Conservation (phyloP, 2,113 vertebrate species). For the Odontesthes bonariensis region DNA sequence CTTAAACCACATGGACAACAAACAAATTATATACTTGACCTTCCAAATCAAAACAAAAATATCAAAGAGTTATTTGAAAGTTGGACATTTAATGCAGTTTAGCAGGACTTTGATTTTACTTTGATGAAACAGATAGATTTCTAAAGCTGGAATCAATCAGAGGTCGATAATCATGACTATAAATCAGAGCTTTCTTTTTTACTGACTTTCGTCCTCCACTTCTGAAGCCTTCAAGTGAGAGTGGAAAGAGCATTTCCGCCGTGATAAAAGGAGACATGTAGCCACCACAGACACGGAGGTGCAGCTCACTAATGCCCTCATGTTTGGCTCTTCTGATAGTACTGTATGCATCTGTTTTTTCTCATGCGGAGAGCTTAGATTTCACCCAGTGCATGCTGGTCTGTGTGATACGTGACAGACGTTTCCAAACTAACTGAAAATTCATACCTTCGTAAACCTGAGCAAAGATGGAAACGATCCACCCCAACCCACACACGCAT, state of each 20-base stretch:
- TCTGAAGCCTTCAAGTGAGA: slow-evolving; percentile 43
- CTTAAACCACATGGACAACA: background rate
- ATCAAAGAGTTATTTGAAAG: too few relatives aligned
- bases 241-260: slow-evolving; percentile 50
- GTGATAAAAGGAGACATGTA: slow-evolving; percentile 32
- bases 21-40: background rate
- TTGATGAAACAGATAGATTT: background rate
- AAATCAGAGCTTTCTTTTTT: background rate
- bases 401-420: slow-evolving; percentile 22
- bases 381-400: slow-evolving; percentile 35
- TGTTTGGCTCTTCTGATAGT: slow-evolving; percentile 60
- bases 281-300: slow-evolving; percentile 21
- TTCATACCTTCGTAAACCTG: slow-evolving; percentile 26
- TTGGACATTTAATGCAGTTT: background rate
- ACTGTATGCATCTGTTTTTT: slow-evolving; percentile 40
- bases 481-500: slow-evolving; percentile 3
- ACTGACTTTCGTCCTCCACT: background rate
- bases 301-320: slow-evolving; percentile 43
- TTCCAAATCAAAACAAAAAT: slow-evolving; percentile 8
- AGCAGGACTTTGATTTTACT: background rate
- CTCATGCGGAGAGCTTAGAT: slow-evolving; percentile 46
- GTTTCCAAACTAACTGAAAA: slow-evolving; percentile 54
- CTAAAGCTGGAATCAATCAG: background rate
- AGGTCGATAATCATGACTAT: background rate
- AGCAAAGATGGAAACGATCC: slow-evolving; percentile 8